Conservation (phyloP, 2,888 invertebrate genomes). For the Aethes cnicana region DNA sequence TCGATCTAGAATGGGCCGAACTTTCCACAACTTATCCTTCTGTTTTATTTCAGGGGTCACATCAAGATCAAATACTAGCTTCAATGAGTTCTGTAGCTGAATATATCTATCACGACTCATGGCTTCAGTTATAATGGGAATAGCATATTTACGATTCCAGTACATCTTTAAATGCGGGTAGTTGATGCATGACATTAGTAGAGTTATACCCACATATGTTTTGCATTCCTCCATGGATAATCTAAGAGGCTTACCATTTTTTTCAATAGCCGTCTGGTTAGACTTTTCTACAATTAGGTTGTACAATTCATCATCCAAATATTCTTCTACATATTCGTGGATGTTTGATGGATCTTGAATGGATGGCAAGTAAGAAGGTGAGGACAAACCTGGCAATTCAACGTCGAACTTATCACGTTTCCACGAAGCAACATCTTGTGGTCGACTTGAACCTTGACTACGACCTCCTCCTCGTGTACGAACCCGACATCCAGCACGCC, state of each 20-base stretch:
- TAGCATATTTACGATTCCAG: slow-evolving; percentile 28
- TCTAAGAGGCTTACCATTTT: slow-evolving; percentile 21
- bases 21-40: slow-evolving; percentile 34
- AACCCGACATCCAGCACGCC: slow-evolving; percentile 15
- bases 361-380: slow-evolving; percentile 18
- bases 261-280: slow-evolving; percentile 22
- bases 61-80: slow-evolving; percentile 32
- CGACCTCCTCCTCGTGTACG: slow-evolving; percentile 19
- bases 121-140: slow-evolving; percentile 29
- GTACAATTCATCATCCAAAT: slow-evolving; percentile 22
- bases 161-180: slow-evolving; percentile 24
- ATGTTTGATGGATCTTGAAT: slow-evolving; percentile 12
- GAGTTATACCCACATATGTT: slow-evolving; percentile 27
- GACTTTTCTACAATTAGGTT: slow-evolving; percentile 23
- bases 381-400: slow-evolving; percentile 18
- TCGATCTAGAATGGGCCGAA: slow-evolving; percentile 28
- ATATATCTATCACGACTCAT: slow-evolving; percentile 28
- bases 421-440: slow-evolving; percentile 14
- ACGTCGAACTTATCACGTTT: slow-evolving; percentile 17
- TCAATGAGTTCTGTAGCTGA: slow-evolving; percentile 21
- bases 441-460: no score
- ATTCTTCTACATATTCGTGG: slow-evolving; percentile 18
- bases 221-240: slow-evolving; percentile 22
- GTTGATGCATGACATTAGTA: slow-evolving; percentile 21
- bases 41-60: slow-evolving; percentile 22